Evolutionary conservation across 2,888 invertebrate species (phyloP).

Genomic region (Neria commutata): DNA sequence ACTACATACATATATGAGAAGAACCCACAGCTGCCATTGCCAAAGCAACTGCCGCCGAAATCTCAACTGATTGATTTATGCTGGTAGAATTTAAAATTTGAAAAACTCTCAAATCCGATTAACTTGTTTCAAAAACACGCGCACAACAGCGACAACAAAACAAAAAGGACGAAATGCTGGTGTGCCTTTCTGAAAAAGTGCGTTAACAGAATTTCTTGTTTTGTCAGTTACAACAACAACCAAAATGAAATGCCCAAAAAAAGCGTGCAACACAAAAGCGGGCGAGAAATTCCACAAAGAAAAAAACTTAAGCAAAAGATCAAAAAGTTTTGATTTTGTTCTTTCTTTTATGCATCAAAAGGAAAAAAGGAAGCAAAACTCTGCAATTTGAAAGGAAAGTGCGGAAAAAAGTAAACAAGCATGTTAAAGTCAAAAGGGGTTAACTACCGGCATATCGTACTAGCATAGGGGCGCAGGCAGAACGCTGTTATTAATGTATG

Average conservation of each 20-base stretch:
- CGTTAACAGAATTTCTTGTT: background rate
- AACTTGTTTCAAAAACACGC: slow-evolving; percentile 5
- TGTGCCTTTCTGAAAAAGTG: background rate
- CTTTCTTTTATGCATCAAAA: too few relatives aligned
- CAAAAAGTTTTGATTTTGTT: slow-evolving; percentile 21
- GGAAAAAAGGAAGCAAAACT: too few relatives aligned
- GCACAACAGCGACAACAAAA: slow-evolving; percentile 2
- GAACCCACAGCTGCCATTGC: background rate
- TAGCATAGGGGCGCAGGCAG: too few relatives aligned
- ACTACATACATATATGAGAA: too few relatives aligned
- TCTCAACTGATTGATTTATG: slow-evolving; percentile 19
- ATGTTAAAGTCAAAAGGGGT: too few relatives aligned
- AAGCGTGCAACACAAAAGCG: background rate
- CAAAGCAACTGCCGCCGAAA: background rate
- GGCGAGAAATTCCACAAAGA: background rate
- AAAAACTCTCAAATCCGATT: slow-evolving; percentile 21
- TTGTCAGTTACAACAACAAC: slow-evolving; percentile 11
- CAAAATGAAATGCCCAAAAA: slow-evolving; percentile 5
- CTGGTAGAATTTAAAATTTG: slow-evolving; percentile 20
- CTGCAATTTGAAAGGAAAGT: too few relatives aligned
- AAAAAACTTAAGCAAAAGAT: slow-evolving; percentile 22
- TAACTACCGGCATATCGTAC: too few relatives aligned
- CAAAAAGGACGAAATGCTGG: background rate
- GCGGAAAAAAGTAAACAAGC: too few relatives aligned
- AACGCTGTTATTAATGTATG: too few relatives aligned